These are phyloP conservation scores for Gari tellinella DNA, from an alignment of 2,888 invertebrate genomes.

Conservation along the genomic window DNA sequence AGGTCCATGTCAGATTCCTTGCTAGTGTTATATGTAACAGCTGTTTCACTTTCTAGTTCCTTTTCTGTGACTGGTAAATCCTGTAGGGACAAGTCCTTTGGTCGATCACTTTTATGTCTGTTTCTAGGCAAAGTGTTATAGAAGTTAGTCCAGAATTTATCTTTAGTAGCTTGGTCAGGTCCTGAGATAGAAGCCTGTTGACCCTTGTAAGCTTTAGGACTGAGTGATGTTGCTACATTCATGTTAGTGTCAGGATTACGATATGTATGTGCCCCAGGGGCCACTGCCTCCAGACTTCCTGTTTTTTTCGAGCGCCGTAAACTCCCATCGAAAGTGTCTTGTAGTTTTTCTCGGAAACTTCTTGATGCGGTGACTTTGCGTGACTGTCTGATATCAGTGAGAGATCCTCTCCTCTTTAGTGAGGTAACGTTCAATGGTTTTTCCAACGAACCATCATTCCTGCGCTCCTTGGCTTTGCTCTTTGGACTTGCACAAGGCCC, in stretches of 20 bases:
- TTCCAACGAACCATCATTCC: constrained; percentile 23
- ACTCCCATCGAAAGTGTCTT: constrained; percentile 60
- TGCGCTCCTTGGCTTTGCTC: constrained; percentile 52
- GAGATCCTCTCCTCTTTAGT: constrained; percentile 53
- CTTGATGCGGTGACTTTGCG: constrained; percentile 54
- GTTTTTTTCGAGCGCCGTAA: constrained; percentile 51
- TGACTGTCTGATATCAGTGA: constrained; percentile 53
- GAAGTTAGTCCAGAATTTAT: constrained; percentile 63
- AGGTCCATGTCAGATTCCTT: constrained; percentile 19
- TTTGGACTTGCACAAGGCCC: constrained; percentile 63
- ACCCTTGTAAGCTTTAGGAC: constrained; percentile 44
- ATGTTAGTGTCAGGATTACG: constrained; percentile 61
- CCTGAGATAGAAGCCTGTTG: constrained; percentile 18
- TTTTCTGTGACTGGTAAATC: constrained; percentile 59
- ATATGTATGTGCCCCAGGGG: constrained; percentile 26
- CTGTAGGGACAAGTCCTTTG: constrained; percentile 56
- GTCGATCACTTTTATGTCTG: constrained; percentile 53
- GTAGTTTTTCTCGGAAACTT: constrained; percentile 58
- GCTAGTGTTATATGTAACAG: constrained; percentile 10
- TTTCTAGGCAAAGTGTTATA: constrained; percentile 60
- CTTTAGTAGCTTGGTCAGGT: constrained; percentile 27
- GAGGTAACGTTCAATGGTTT: constrained; percentile 44
- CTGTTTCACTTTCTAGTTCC: constrained; percentile 33
- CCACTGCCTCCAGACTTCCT: constrained; percentile 59
- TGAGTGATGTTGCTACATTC: constrained; percentile 59